Conservation (phyloP, 2,888 invertebrate species). For the Agriopis aurantiaria region DNA sequence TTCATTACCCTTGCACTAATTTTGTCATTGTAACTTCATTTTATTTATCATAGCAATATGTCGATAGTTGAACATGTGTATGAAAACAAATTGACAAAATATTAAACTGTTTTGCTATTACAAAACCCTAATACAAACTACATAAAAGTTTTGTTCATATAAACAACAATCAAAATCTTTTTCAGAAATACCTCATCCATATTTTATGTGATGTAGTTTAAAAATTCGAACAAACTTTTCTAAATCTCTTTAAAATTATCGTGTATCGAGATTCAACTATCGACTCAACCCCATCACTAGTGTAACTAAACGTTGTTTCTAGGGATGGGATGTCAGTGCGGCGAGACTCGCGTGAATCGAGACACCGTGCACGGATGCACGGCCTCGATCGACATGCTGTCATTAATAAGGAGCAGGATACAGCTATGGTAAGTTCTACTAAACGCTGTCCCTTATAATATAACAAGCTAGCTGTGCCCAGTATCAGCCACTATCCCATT, state of each 20-base stretch:
- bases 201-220: neutral
- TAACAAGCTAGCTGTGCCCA: no score
- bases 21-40: conserved; percentile 36
- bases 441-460: neutral
- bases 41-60: conserved; percentile 17
- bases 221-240: neutral
- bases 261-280: conserved; percentile 19
- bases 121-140: neutral
- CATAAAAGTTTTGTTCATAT: neutral
- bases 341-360: conserved; percentile 69
- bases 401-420: conserved; percentile 81
- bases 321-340: conserved; percentile 78
- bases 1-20: conserved; percentile 44
- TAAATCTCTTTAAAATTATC: neutral
- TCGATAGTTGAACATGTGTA: conserved; percentile 2
- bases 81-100: conserved; percentile 7
- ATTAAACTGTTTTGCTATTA: neutral
- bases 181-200: no score
- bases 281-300: conserved; percentile 14
- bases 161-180: neutral
- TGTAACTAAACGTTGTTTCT: conserved; percentile 24
- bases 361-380: conserved; percentile 69
- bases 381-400: conserved; percentile 76
- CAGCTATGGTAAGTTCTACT: conserved; percentile 67
- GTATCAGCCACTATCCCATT: no score